Base-by-base conservation (phyloP, 2,797 vertebrate genomes). In the Paramormyrops hopkinsi region DNA sequence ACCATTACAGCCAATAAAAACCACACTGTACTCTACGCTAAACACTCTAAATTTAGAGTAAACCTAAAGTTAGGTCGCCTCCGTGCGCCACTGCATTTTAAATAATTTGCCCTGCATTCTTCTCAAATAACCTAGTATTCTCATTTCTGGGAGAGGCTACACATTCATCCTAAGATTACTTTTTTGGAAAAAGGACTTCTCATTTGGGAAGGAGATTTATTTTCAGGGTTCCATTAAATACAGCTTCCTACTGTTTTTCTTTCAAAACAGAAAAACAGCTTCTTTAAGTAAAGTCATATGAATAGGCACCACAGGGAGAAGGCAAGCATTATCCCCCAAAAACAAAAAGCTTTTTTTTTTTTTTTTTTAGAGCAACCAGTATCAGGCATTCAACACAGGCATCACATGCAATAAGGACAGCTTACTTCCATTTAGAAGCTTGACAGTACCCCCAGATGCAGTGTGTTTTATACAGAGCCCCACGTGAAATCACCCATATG, bases 311-410 rank as follows among this genome's bases (percentile, higher is more conserved):
- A 82, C 19, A 46, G 76, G 41, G 37, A 82, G 76, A 82, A 82
- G 41, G 76, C 41, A 46, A 9, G 41, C 83, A 85, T 46, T 82
- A 82, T 82, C 76, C 8, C 2, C 37, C 8, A 22, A 82, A 82
- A 46, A 82, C 76, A 46, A 82, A 82, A 46, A 46, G 41, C 76
- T 79, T 79, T 79, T 65, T 44, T 41, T 44, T 65, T 79, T 41
- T 44, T 79, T 79, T 79, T 65, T 79, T 41, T 44, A 51, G 82
- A 53, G 83, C 11, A n/a, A 85, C 83, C 83, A 85, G 44, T 85
- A 85, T 46, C 44, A 50, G 22, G 11, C 48, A 4, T 51, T 29
- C 46, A 25, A 29, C 4, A 14, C 44, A 51, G 44, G 48, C 44
- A 51, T 51, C 44, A 51, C 44, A 33, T 51, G 83, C 9, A 85